phyloP scores from a whole-genome alignment of 2,797 vertebrate species.

The Tenualosa thibaudeaui region DNA sequence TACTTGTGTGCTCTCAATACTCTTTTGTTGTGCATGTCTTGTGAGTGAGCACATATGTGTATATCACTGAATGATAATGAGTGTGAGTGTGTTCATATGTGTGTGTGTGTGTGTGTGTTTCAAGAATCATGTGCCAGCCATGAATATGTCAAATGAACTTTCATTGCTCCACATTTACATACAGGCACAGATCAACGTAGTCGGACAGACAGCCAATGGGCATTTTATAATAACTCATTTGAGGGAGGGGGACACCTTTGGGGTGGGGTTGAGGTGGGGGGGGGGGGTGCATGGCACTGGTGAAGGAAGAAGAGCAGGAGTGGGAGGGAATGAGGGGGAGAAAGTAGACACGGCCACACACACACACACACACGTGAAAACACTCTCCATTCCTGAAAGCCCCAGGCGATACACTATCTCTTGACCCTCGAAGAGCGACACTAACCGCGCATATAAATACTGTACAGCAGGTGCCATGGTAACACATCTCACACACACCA shows the following conservation, averaged over 20 bases:
- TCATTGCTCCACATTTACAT: constrained; percentile 61
- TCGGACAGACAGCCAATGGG: constrained; percentile 49
- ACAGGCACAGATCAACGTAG: constrained; percentile 55
- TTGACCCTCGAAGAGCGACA: constrained; percentile 65
- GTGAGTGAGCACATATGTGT: neutral
- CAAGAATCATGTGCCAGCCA: constrained; percentile 45
- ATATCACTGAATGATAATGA: neutral
- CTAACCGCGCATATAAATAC: constrained; percentile 69
- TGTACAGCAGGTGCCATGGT: constrained; percentile 38
- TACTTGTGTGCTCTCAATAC: no score
- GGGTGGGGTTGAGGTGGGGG: constrained; percentile 39
- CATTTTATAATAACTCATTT: constrained; percentile 62
- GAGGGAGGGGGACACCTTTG: constrained; percentile 34
- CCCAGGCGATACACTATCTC: constrained; percentile 60
- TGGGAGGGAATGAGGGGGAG: constrained; percentile 25
- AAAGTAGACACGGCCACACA: constrained; percentile 49
- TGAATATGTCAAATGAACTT: constrained; percentile 49
- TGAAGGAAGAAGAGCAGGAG: constrained; percentile 49
- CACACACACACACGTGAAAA: constrained; percentile 37
- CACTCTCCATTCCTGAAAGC: constrained; percentile 48
- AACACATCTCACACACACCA: constrained; percentile 49
- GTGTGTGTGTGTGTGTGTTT: neutral
- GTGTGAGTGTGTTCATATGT: neutral
- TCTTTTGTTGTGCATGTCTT: neutral
- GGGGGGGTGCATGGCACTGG: constrained; percentile 34